phyloP scores from a whole-genome alignment of 2,888 invertebrate genomes.

The Catotricha subobsoleta region DNA sequence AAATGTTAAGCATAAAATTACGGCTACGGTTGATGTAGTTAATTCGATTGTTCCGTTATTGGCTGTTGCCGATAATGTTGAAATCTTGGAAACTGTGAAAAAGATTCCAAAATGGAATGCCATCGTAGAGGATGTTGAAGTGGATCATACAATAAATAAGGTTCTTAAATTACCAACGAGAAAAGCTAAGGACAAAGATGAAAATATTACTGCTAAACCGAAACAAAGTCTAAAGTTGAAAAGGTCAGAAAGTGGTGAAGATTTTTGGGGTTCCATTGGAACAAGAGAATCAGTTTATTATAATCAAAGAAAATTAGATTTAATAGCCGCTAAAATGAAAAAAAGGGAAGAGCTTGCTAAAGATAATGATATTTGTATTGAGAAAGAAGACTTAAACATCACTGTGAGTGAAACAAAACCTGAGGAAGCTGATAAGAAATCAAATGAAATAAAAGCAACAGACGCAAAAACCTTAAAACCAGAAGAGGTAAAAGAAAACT shows the following conservation, averaged over 20 bases:
- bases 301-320: slow-evolving; percentile 34
- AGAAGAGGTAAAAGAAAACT: no score
- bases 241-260: slow-evolving; percentile 27
- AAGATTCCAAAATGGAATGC: slow-evolving; percentile 23
- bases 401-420: no score
- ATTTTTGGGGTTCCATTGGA: slow-evolving; percentile 49
- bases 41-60: neutral
- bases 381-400: no score
- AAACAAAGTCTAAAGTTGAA: slow-evolving; percentile 13
- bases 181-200: slow-evolving; percentile 4
- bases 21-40: slow-evolving; percentile 23
- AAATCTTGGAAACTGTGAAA: neutral
- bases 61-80: neutral
- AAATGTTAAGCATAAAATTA: slow-evolving; percentile 24
- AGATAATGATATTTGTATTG: no score
- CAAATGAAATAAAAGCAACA: no score
- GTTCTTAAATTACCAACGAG: slow-evolving; percentile 27
- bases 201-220: slow-evolving; percentile 7
- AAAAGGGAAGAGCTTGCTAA: slow-evolving; percentile 30
- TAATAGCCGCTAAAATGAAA: slow-evolving; percentile 18
- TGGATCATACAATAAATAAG: slow-evolving; percentile 24
- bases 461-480: no score
- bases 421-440: no score
- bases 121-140: slow-evolving; percentile 26
- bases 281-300: slow-evolving; percentile 46